Base-by-base conservation (phyloP, 2,113 vertebrate species). In the Budorcas taxicolor region DNA sequence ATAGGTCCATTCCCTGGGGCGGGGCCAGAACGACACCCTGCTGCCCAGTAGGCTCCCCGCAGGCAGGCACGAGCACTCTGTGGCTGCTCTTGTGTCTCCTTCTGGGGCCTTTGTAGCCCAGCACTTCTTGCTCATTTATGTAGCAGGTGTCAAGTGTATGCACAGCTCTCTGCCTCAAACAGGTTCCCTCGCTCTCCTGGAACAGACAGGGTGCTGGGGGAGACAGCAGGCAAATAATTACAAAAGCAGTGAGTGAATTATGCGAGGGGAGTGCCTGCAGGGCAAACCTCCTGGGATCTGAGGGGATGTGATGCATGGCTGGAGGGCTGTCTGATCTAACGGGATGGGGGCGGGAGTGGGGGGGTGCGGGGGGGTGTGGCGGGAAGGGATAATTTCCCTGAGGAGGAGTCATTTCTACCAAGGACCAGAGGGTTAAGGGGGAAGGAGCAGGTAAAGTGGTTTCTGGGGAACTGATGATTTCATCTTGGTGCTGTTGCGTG, bases 1-100 rank as follows among this genome's bases (percentile, higher is more conserved):
- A 1, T 27, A 8, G 21, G 1, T 13, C 14, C 14, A 0, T 45
- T 17, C 74, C 58, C 47, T 33, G 19, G 21, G 8, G 11, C 7
- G 0, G 4, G 8, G 57, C 57, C 19, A 4, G 74, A 12, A 9
- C 3, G 10, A 29, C 14, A 62, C 14, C 90, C 90, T 36, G 45
- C 58, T 45, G 3, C 53, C 57, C 15, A 31, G 7, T 8, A 10
- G 1, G 55, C 40, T 43, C 58, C 53, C 17, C 0, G 0, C 43
- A n/a, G 27, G 43, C 58, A 89, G 52, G 71, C 40, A 8, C 0
- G 0, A 9, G 47, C 0, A 2, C 67, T 2, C 83, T 0, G 0
- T 10, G 9, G 31, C 88, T 2, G 14, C 29, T 89, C 19, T 36
- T 23, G 43, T 17, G 58, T 86, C 36, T n/a, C 7, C 45, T 15